These are phyloP conservation scores for Nicator chloris DNA, from an alignment of 2,113 vertebrate genomes.

Conservation along the genomic window DNA sequence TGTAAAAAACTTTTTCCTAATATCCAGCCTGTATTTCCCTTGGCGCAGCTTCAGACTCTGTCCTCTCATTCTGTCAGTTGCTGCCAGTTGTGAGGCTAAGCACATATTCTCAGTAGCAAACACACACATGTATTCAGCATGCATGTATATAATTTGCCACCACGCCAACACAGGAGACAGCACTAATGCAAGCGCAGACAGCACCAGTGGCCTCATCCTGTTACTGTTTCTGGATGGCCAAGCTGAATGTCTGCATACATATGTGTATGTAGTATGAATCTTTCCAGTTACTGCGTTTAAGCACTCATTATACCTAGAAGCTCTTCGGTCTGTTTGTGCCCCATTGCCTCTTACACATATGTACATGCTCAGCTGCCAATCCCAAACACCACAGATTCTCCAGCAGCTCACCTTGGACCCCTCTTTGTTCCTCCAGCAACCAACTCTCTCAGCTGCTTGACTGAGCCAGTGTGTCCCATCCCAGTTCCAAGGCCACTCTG, in stretches of 20 bases:
- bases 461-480: rapidly evolving
- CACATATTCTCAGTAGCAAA: not conserved
- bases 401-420: not conserved
- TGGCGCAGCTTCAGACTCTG: not conserved
- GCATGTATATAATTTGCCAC: rapidly evolving
- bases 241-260: not conserved
- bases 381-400: not conserved
- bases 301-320: rapidly evolving
- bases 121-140: not conserved
- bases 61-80: not conserved
- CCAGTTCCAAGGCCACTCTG: not conserved
- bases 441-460: not conserved
- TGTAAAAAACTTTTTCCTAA: not conserved
- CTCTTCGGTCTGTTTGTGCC: rapidly evolving
- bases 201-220: rapidly evolving
- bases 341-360: rapidly evolving
- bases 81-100: not conserved
- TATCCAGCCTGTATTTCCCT: not conserved
- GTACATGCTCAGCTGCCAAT: not conserved
- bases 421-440: not conserved
- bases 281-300: not conserved
- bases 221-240: not conserved
- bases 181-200: not conserved
- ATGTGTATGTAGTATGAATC: rapidly evolving
- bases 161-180: not conserved